Evolutionary conservation across 2,113 vertebrate genomes (phyloP).

Genomic region (Passerina amoena): DNA sequence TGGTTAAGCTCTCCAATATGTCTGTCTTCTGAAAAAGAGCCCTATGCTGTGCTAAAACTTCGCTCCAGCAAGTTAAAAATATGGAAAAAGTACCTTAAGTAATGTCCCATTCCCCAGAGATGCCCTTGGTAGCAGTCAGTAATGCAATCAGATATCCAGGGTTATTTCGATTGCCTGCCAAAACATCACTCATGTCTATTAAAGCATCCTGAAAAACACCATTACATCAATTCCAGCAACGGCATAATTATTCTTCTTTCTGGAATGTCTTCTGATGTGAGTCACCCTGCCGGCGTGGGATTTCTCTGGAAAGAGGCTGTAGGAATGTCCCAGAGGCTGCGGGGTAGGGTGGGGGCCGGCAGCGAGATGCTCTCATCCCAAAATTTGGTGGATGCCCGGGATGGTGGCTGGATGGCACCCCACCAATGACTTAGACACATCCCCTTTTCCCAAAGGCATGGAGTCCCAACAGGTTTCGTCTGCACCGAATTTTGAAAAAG

Average conservation of each 20-base stretch:
- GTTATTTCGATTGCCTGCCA: slow-evolving; percentile 73
- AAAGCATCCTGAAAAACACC: slow-evolving; percentile 78
- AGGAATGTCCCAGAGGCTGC: slow-evolving; percentile 64
- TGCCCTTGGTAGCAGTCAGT: slow-evolving; percentile 64
- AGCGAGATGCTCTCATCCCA: neutral
- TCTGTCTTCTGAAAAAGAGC: slow-evolving; percentile 41
- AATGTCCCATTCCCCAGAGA: slow-evolving; percentile 58
- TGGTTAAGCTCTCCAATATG: slow-evolving; percentile 60
- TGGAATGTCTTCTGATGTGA: slow-evolving; percentile 81
- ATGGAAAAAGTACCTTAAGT: slow-evolving; percentile 59
- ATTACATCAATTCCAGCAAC: slow-evolving; percentile 78
- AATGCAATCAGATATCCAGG: slow-evolving; percentile 72
- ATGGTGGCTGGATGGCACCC: neutral
- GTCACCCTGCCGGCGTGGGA: slow-evolving; percentile 72
- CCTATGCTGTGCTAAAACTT: slow-evolving; percentile 33
- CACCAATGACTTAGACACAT: accelerated
- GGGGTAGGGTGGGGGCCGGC: neutral
- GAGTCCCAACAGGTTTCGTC: neutral
- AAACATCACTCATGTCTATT: slow-evolving; percentile 75
- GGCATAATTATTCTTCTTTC: slow-evolving; percentile 76
- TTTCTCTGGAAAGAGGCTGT: slow-evolving; percentile 70
- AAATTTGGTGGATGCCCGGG: neutral
- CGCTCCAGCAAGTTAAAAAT: slow-evolving; percentile 58
- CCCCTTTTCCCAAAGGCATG: neutral
- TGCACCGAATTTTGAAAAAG: neutral